phyloP scores from a whole-genome alignment of 2,888 invertebrate genomes.

The Papilio demoleus region DNA sequence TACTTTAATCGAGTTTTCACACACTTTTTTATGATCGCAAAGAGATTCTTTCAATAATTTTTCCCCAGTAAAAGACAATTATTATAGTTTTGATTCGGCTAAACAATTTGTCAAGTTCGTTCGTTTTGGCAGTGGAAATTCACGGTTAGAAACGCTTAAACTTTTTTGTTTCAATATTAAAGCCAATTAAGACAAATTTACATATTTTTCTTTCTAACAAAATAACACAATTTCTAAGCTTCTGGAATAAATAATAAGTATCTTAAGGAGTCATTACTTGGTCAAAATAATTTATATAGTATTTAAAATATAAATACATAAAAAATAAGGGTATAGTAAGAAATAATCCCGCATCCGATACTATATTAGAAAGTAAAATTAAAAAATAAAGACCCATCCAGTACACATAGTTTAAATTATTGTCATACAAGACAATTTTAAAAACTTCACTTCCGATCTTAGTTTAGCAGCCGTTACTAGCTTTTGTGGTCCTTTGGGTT shows the following conservation, averaged over 20 bases:
- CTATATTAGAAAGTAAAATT: neutral
- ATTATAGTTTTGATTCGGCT: too few relatives aligned
- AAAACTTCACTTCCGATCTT: conserved; percentile 6
- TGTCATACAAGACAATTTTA: conserved; percentile 51
- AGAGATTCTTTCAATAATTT: too few relatives aligned
- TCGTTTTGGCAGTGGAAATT: neutral
- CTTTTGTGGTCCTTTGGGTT: conserved; percentile 71
- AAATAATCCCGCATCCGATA: conserved; percentile 6
- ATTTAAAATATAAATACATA: too few relatives aligned
- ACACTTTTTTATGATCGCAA: too few relatives aligned
- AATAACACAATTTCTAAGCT: too few relatives aligned
- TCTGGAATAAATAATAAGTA: too few relatives aligned
- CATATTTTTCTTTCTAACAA: neutral
- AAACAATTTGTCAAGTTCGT: too few relatives aligned
- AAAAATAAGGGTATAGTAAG: too few relatives aligned
- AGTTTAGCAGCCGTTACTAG: conserved; percentile 15
- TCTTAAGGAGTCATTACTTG: too few relatives aligned
- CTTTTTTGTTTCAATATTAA: neutral
- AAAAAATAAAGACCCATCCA: neutral
- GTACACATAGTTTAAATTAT: conserved; percentile 48
- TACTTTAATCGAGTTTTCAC: too few relatives aligned
- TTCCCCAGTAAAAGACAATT: too few relatives aligned
- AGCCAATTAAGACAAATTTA: neutral
- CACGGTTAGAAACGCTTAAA: neutral
- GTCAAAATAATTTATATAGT: too few relatives aligned